Percentiles rank a stretch among this genome's conserved stretches.
Conservation (phyloP, 2,797 vertebrate species). For the Aphelocoma californica region DNA sequence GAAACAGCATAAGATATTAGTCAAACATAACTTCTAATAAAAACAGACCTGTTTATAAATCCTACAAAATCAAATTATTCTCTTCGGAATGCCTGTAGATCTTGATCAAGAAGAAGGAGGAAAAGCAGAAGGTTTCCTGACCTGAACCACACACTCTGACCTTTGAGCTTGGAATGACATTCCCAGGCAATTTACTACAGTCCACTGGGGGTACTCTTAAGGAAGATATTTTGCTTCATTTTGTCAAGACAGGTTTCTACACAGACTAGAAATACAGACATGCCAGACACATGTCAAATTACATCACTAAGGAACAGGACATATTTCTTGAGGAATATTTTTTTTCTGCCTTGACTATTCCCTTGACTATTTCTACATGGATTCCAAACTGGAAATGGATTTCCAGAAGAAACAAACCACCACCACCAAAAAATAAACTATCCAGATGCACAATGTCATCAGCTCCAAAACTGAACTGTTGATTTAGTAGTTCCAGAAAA, state of each 20-base stretch:
- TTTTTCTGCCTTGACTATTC: neutral
- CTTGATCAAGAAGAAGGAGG: neutral
- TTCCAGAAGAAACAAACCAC: constrained; percentile 28
- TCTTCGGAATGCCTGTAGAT: constrained; percentile 6
- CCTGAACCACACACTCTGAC: constrained; percentile 33
- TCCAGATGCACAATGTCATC: neutral
- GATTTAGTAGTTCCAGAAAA: neutral
- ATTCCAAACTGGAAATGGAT: constrained; percentile 17
- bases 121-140: constrained; percentile 28
- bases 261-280: neutral
- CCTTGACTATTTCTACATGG: neutral
- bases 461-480: neutral
- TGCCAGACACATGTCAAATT: constrained; percentile 29
- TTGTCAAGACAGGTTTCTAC: neutral
- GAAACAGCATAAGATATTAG: neutral
- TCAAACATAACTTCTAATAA: neutral
- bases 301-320: neutral
- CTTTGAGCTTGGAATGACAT: constrained; percentile 22
- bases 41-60: neutral
- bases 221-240: constrained; percentile 15
- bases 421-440: neutral
- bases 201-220: neutral
- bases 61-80: neutral
- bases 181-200: constrained; percentile 20
- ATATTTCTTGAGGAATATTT: neutral